Percentiles rank a stretch among this genome's conserved stretches.
These are phyloP conservation scores for Nyctibius bracteatus DNA, from an alignment of 2,113 vertebrate genomes.

Conservation along the genomic window DNA sequence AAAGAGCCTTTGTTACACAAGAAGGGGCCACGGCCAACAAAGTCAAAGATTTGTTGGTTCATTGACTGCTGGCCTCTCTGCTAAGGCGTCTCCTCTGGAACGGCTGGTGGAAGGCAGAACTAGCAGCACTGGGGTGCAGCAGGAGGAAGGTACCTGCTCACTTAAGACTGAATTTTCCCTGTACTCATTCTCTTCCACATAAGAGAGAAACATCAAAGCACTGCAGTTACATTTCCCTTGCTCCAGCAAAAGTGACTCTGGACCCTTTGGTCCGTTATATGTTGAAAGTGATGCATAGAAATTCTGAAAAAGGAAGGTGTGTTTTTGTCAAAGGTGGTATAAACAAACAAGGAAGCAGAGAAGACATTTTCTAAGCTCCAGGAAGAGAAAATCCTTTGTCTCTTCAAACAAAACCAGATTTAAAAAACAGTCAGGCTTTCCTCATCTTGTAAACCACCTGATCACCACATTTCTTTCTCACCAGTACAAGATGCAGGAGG, in stretches of 20 bases:
- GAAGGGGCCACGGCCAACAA: not conserved
- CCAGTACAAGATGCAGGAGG: not conserved
- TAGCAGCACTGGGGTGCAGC: not conserved
- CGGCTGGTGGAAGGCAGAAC: not conserved
- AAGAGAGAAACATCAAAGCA: not conserved
- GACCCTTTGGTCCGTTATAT: not conserved
- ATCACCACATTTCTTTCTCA: not conserved
- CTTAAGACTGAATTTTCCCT: not conserved
- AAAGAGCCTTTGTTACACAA: conserved; percentile 1
- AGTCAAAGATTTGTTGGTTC: conserved; percentile 20
- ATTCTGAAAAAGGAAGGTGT: not conserved
- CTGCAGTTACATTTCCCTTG: not conserved
- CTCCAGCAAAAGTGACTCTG: not conserved
- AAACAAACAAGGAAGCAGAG: not conserved
- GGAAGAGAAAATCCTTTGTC: not conserved
- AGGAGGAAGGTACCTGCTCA: not conserved
- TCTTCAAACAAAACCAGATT: not conserved
- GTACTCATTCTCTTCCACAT: not conserved
- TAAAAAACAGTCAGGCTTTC: not conserved
- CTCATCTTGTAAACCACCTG: not conserved
- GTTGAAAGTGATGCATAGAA: not conserved
- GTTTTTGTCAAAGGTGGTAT: not conserved
- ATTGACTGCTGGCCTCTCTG: not conserved
- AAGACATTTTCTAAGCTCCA: not conserved
- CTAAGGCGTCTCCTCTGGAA: not conserved